Base-by-base conservation (phyloP, 1,140 invertebrate species). In the Trichoplusia ni region DNA sequence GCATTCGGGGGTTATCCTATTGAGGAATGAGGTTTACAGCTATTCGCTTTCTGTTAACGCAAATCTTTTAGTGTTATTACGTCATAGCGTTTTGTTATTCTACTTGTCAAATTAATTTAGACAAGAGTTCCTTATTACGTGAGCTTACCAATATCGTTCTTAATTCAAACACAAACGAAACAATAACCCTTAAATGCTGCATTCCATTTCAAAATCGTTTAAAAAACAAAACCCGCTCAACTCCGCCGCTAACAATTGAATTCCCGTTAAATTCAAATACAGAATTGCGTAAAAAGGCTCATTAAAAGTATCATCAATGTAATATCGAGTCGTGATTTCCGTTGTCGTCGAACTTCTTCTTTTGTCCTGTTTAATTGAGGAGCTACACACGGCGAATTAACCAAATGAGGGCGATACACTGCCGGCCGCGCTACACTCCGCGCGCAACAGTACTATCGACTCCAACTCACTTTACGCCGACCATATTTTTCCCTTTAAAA, bases 361-460 rank as follows among this genome's bases (percentile, higher is more conserved):
- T 81, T 84, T 88, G 75, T 81, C 67, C 69, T 76, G 81, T 82
- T 85, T 88, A 88, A 88, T 88, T 88, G 85, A 73, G 83, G 74
- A 73, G 77, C 75, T 75, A 69, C 75, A 71, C 68, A 42, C 42
- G 73, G 68, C 73, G 84, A 80, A 85, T 87, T 85, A 85, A 84
- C 81, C 82, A 87, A 87, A 87, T 87, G 84, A 87, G 81, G 79
- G 69, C 82, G 81, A 75, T 81, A 72, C 67, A 77, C 75, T 14
- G 44, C 23, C 3, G n/a, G n/a, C 2, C 16, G 18, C 64, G 66
- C 49, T 21, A 35, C 60, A 60, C 67, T 62, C 44, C 60, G 74
- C 65, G 65, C 64, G 49, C 59, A 33, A 27, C 33, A 7, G 77
- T 82, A 82, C 76, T 75, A 27, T 82, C 73, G 53, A 40, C 40